Percentiles rank a stretch among this genome's conserved stretches.
phyloP scores from a whole-genome alignment of 2,113 vertebrate genomes.

The Equus przewalskii region DNA sequence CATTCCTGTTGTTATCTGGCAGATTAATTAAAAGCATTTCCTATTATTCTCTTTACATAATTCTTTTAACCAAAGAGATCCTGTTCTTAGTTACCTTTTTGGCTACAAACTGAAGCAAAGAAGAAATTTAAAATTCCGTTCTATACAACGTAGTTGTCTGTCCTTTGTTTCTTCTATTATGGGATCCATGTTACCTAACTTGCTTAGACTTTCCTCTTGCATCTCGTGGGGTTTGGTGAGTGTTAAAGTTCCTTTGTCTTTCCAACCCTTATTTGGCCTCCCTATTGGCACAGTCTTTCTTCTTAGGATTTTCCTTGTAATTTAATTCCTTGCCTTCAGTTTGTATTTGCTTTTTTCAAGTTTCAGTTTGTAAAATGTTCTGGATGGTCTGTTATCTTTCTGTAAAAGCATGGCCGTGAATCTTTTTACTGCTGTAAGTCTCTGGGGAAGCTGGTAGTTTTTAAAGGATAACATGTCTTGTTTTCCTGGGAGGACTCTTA shows the following conservation, averaged over 20 bases:
- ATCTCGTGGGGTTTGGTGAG: background rate
- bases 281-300: background rate
- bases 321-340: background rate
- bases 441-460: background rate
- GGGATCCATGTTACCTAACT: background rate
- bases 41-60: background rate
- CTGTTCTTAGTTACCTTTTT: background rate
- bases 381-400: background rate
- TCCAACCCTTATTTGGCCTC: background rate
- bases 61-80: background rate
- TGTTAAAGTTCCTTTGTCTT: background rate
- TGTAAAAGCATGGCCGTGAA: background rate
- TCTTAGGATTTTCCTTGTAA: background rate
- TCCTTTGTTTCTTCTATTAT: background rate
- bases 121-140: slow-evolving; percentile 14
- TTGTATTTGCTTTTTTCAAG: background rate
- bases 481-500: background rate
- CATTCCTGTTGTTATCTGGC: background rate
- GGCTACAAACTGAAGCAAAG: background rate
- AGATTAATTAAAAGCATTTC: slow-evolving; percentile 18
- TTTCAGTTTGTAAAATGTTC: slow-evolving; percentile 15
- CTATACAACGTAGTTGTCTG: background rate
- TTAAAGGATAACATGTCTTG: background rate
- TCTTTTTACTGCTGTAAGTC: background rate
- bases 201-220: background rate